Evolutionary conservation across 2,888 invertebrate species (phyloP).

Genomic region (Ashinkailepas kermadecensis): DNA sequence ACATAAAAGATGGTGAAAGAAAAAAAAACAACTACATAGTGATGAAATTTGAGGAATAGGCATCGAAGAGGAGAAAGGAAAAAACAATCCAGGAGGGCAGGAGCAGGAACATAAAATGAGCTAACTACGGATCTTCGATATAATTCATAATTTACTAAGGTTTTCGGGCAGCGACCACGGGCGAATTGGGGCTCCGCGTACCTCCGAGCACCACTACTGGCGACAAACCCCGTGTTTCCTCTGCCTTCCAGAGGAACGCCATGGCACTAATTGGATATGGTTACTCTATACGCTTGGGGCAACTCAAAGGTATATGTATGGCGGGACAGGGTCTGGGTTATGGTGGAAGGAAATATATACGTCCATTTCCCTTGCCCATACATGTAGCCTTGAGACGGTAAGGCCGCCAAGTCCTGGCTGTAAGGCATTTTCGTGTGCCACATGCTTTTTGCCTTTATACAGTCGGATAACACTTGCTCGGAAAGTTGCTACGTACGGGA

Average conservation of each 20-base stretch:
- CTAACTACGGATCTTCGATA: neutral
- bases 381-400: slow-evolving; percentile 11
- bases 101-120: neutral
- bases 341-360: slow-evolving; percentile 19
- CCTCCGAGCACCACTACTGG: no score
- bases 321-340: neutral
- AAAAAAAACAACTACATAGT: slow-evolving; percentile 1
- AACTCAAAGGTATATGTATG: slow-evolving; percentile 2
- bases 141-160: neutral
- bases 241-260: neutral
- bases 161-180: neutral
- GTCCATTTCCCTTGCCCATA: slow-evolving; percentile 3
- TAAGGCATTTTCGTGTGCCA: slow-evolving; percentile 18
- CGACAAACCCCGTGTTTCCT: neutral
- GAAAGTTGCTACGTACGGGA: neutral
- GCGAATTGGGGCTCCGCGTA: no score
- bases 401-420: slow-evolving; percentile 15
- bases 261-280: neutral
- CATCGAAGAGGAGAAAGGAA: neutral
- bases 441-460: neutral
- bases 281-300: neutral
- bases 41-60: neutral
- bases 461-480: neutral
- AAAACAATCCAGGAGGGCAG: neutral
- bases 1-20: neutral